Conservation (phyloP, 2,888 invertebrate genomes). For the Dolomedes plantarius region DNA sequence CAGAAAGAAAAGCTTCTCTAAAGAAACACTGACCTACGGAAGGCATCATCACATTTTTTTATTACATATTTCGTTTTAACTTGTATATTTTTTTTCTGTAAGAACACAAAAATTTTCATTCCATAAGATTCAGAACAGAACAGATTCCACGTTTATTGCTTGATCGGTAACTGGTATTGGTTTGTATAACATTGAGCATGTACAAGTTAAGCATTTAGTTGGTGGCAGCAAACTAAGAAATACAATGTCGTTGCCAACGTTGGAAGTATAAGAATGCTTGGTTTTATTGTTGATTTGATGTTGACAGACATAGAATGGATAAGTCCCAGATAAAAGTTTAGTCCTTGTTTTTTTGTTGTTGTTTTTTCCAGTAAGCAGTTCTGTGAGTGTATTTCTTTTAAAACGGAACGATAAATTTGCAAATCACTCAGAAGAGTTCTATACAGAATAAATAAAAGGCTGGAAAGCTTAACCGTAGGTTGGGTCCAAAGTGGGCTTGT, state of each 20-base stretch:
- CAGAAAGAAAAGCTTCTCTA: constrained; percentile 20
- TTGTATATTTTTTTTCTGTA: background rate
- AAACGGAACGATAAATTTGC: constrained; percentile 43
- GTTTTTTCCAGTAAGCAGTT: constrained; percentile 31
- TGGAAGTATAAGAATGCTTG: background rate
- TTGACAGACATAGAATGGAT: background rate
- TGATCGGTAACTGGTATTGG: background rate
- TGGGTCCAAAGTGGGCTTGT: constrained; percentile 72
- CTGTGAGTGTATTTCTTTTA: constrained; percentile 28
- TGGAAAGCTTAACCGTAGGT: constrained; percentile 68
- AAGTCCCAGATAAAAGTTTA: background rate
- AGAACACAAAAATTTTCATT: constrained; percentile 18
- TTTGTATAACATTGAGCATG: background rate
- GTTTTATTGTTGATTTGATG: background rate
- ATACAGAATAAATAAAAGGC: constrained; percentile 66
- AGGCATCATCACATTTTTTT: constrained; percentile 19
- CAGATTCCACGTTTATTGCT: background rate
- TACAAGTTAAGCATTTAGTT: background rate
- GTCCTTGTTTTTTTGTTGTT: background rate
- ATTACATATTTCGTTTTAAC: background rate
- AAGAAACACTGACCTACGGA: constrained; percentile 19
- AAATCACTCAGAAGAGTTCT: constrained; percentile 65
- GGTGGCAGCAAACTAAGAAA: constrained; percentile 2
- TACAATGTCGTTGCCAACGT: background rate
- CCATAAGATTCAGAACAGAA: background rate